Conservation (phyloP, 2,797 vertebrate genomes). For the Alauda arvensis region DNA sequence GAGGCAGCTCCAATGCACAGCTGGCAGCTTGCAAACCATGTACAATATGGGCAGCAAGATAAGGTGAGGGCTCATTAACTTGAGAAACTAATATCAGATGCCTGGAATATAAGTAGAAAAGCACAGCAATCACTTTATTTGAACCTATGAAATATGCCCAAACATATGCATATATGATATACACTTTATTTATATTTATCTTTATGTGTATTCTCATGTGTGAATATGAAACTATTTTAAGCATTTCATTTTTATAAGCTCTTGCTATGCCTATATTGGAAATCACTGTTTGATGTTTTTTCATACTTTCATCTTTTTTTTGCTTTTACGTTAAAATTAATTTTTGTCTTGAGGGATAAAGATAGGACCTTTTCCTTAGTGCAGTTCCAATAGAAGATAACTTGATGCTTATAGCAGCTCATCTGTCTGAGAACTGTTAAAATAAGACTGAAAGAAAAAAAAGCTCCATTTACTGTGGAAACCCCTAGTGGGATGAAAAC, state of each 20-base stretch:
- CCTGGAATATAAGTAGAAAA: slow-evolving; percentile 23
- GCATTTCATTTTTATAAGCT: background rate
- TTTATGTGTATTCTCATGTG: background rate
- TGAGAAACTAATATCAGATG: slow-evolving; percentile 32
- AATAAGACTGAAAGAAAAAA: slow-evolving; percentile 64
- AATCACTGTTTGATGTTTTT: background rate
- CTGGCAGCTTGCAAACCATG: slow-evolving; percentile 26
- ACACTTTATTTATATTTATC: background rate
- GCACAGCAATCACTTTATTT: slow-evolving; percentile 6
- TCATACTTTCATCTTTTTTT: background rate
- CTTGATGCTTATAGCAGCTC: slow-evolving; percentile 51
- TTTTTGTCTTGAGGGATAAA: slow-evolving; percentile 37
- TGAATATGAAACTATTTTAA: background rate
- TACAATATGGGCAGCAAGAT: slow-evolving; percentile 46
- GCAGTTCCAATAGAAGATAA: slow-evolving; percentile 10
- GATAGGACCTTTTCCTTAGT: slow-evolving; percentile 15
- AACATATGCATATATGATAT: background rate
- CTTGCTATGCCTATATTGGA: background rate
- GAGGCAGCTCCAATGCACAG: background rate
- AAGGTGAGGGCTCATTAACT: slow-evolving; percentile 43
- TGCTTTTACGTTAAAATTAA: background rate
- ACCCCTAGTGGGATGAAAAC: slow-evolving; percentile 70
- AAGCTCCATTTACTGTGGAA: slow-evolving; percentile 65
- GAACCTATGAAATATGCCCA: background rate
- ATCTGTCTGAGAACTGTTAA: slow-evolving; percentile 54